Evolutionary conservation across 2,888 invertebrate species (phyloP).

Genomic region (Cyclophora punctaria): DNA sequence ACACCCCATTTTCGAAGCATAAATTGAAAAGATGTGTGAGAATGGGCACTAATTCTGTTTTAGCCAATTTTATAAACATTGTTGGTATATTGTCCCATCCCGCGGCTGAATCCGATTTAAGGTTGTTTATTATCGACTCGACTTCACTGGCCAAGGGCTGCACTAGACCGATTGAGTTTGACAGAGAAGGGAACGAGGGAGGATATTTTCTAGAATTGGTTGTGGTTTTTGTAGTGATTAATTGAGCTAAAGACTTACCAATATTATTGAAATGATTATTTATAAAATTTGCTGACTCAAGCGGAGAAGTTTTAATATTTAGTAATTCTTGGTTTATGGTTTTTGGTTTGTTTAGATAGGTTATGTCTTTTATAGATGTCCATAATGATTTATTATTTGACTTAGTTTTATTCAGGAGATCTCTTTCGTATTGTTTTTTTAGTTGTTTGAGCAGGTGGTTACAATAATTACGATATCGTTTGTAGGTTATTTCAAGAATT

Average conservation of each 20-base stretch:
- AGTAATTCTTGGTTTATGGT: too few species aligned
- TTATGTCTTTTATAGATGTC: neutral
- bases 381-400: neutral
- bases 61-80: neutral
- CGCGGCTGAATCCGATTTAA: neutral
- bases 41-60: neutral
- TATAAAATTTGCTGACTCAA: neutral
- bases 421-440: neutral
- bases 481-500: neutral
- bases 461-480: conserved; percentile 1
- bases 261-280: neutral
- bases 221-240: too few species aligned
- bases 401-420: neutral
- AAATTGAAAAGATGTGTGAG: neutral
- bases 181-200: neutral
- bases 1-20: neutral
- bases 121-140: neutral
- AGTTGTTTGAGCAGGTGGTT: neutral
- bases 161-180: neutral
- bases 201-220: too few species aligned
- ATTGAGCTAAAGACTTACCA: neutral
- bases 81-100: conserved; percentile 4
- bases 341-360: neutral
- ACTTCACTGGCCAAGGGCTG: conserved; percentile 1
- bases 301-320: neutral